These are phyloP conservation scores for Gastrophysa polygoni DNA, from an alignment of 2,888 invertebrate species.

Conservation along the genomic window DNA sequence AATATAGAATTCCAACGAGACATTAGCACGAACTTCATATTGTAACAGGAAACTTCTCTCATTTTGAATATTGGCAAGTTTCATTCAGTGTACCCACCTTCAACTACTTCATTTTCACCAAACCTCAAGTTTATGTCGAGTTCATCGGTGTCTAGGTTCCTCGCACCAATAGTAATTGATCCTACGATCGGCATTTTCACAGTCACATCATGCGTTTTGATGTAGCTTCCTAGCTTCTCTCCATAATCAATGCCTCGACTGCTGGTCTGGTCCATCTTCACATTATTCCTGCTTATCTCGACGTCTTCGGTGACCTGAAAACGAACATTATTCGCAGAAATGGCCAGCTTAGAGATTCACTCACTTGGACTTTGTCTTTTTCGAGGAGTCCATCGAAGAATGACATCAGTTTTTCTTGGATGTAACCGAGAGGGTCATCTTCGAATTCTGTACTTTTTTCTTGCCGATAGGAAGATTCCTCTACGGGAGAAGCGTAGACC, in stretches of 20 bases:
- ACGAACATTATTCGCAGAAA: constrained; percentile 9
- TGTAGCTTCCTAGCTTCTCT: constrained; percentile 72
- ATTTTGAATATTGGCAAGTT: too few species aligned
- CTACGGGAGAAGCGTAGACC: constrained; percentile 41
- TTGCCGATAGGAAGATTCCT: constrained; percentile 4
- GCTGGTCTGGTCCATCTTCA: constrained; percentile 61
- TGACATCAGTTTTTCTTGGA: constrained; percentile 66
- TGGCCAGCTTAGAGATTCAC: not conserved
- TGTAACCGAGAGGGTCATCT: constrained; percentile 72
- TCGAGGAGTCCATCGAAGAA: constrained; percentile 72
- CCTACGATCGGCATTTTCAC: constrained; percentile 77
- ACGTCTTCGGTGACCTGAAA: constrained; percentile 37
- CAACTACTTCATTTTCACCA: constrained; percentile 52
- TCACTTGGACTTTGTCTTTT: constrained; percentile 65
- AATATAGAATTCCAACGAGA: too few species aligned
- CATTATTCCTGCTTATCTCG: constrained; percentile 68
- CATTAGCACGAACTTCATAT: too few species aligned
- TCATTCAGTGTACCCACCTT: constrained; percentile 46
- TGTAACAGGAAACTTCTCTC: too few species aligned
- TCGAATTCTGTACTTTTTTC: constrained; percentile 68
- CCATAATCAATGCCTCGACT: constrained; percentile 63
- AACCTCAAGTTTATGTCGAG: constrained; percentile 74
- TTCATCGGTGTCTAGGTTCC: constrained; percentile 77
- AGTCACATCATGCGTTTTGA: constrained; percentile 77
- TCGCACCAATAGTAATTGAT: constrained; percentile 75